Evolutionary conservation across 2,113 vertebrate species (phyloP), one percentile per base, ranked within the genome.

Genomic region (Gymnobelideus leadbeateri): DNA sequence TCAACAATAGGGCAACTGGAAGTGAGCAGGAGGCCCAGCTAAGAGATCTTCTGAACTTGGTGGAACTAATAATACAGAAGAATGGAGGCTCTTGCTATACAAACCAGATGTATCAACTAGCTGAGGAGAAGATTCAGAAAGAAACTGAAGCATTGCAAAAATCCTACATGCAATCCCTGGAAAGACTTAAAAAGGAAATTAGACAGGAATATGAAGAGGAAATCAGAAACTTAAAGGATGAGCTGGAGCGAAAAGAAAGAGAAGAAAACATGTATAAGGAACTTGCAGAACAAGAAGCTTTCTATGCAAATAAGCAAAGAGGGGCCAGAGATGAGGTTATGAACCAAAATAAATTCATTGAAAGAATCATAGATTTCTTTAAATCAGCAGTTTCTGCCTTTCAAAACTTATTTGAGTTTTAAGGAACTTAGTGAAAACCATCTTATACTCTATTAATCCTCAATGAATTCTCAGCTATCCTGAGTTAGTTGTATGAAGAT

Each of bases 111-210:
- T 98, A 90, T 46, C 26, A 46, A 37, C 93, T 0, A 3, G 91
- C 95, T 0, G 98, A 49, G 10, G 3, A 49, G 24, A 93, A 97
- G 55, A 96, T 99, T 95, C 96, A 92, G 89, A 97, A 98, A 49
- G 95, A 94, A 6, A 96, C 97, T 49, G 95, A 12, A n/a, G 8
- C 1, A 3, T 7, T 28, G 1, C 47, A 90, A 51, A 47, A 50
- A 9, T 11, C 16, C 61, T n/a, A n/a, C 37, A n/a, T 19, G 61
- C 31, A 77, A 77, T 37, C 95, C 28, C 5, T 95, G 2, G 89
- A 96, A 92, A 96, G 28, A 90, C 89, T 49, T 24, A 68, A 2
- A 9, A 55, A 2, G 1, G 46, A 24, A 51, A 55, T 96, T 21
- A 94, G 11, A 89, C 0, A 9, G 49, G 51, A 92, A 12, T 96